Percentiles rank a stretch among this genome's conserved stretches.
Conservation (phyloP, 2,797 vertebrate genomes). For the Paratrypauchen microcephalus region DNA sequence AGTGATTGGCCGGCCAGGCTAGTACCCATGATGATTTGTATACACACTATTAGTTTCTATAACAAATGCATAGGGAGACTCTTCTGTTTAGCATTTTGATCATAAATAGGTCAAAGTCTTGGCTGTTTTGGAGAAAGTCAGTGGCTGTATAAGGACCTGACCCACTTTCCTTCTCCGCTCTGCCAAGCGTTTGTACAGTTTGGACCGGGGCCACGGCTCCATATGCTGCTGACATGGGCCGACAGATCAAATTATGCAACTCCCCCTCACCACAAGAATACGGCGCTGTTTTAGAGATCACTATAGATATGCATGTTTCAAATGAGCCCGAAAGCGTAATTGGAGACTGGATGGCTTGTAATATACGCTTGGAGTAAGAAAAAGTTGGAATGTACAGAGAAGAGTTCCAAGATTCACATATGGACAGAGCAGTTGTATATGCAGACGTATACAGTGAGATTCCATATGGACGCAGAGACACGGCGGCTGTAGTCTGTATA, state of each 20-base stretch:
- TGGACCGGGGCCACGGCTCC: conserved; percentile 28
- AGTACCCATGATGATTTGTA: too few species aligned
- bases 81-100: background rate
- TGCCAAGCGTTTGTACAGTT: conserved; percentile 24
- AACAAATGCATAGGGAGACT: background rate
- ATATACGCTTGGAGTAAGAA: background rate
- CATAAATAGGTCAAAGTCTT: conserved; percentile 2
- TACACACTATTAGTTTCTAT: background rate
- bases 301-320: conserved; percentile 5
- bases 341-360: background rate
- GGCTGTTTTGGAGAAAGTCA: conserved; percentile 19
- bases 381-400: conserved; percentile 4
- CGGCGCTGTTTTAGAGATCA: conserved; percentile 12
- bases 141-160: conserved; percentile 22
- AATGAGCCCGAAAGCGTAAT: conserved; percentile 10
- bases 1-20: too few species aligned
- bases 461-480: conserved; percentile 8
- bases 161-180: conserved; percentile 27
- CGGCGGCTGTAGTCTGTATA: conserved; percentile 27
- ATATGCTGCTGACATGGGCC: conserved; percentile 33
- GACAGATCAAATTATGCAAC: conserved; percentile 47
- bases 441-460: conserved; percentile 3
- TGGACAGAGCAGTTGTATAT: background rate
- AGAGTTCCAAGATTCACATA: conserved; percentile 11
- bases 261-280: conserved; percentile 8